Evolutionary conservation across 2,888 invertebrate genomes (phyloP).

Genomic region (Tetranychus truncatus): DNA sequence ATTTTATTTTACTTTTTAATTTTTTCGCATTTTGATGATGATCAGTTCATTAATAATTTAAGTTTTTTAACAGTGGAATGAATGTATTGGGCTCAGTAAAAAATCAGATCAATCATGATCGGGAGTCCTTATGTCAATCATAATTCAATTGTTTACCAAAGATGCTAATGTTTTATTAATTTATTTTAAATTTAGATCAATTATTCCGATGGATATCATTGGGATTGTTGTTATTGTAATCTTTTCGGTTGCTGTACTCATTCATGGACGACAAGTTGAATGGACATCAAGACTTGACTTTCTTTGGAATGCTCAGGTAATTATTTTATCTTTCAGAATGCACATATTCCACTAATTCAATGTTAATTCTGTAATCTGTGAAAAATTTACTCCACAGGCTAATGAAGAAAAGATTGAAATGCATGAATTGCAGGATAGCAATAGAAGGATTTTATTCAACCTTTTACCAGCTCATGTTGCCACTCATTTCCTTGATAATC

Average conservation of each 20-base stretch:
- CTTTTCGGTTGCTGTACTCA: constrained; percentile 58
- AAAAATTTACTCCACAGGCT: constrained; percentile 39
- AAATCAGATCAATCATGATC: too few species aligned
- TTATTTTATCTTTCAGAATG: constrained; percentile 18
- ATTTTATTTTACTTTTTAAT: too few species aligned
- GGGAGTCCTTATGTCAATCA: too few species aligned
- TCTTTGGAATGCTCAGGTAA: constrained; percentile 37
- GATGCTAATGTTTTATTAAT: not conserved
- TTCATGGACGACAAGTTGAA: constrained; percentile 62
- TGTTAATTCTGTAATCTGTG: not conserved
- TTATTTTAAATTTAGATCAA: constrained; percentile 34
- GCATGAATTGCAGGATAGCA: constrained; percentile 75
- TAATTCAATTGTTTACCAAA: too few species aligned
- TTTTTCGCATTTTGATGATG: too few species aligned
- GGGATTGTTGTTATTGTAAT: constrained; percentile 51
- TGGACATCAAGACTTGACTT: constrained; percentile 55
- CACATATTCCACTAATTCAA: not conserved
- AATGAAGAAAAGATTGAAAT: constrained; percentile 77
- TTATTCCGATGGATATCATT: constrained; percentile 57
- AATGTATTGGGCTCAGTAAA: too few species aligned
- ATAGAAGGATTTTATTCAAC: constrained; percentile 64
- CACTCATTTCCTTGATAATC: constrained; percentile 72
- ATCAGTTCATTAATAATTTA: too few species aligned
- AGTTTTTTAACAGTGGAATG: too few species aligned
- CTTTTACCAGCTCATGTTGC: constrained; percentile 76